Conservation (phyloP, 1,140 invertebrate genomes). For the Ceratosolen solmsi region DNA sequence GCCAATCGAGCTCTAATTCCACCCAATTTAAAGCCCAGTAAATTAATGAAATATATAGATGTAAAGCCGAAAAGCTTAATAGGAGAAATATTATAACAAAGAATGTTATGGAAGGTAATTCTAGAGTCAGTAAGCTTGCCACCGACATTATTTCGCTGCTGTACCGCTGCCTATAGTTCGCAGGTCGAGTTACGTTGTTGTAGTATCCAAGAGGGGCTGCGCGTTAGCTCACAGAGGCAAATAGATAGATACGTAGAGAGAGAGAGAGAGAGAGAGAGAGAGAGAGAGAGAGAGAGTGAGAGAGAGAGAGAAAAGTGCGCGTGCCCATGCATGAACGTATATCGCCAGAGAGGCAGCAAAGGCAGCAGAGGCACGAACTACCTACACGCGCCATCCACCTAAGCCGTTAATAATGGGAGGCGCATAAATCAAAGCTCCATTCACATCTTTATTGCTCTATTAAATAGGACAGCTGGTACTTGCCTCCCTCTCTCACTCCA, state of each 20-base stretch:
- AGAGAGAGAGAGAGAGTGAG: neutral
- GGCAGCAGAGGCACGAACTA: constrained; percentile 31
- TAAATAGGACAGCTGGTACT: constrained; percentile 71
- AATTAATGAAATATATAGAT: neutral
- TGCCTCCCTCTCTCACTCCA: neutral
- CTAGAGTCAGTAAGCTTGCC: neutral
- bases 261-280: neutral
- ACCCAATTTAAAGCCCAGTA: too few species aligned
- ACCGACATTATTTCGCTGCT: constrained; percentile 5
- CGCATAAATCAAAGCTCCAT: constrained; percentile 71
- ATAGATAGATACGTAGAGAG: neutral
- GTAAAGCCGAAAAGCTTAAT: neutral
- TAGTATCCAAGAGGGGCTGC: too few species aligned
- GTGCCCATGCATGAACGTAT: constrained; percentile 1
- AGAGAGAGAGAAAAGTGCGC: constrained; percentile 1
- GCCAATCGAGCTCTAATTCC: too few species aligned
- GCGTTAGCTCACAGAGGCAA: neutral
- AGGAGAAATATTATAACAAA: neutral
- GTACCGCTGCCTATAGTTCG: neutral
- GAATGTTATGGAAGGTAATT: too few species aligned
- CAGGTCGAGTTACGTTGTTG: constrained; percentile 40
- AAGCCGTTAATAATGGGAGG: constrained; percentile 70
- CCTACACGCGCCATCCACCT: constrained; percentile 58
- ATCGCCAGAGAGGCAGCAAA: constrained; percentile 1
- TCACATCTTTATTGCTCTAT: constrained; percentile 73